A percentile compares a stretch with the other conserved stretches of the same genome.
These are phyloP conservation scores for Elaphurus davidianus DNA, from an alignment of 2,113 vertebrate genomes.

Conservation along the genomic window DNA sequence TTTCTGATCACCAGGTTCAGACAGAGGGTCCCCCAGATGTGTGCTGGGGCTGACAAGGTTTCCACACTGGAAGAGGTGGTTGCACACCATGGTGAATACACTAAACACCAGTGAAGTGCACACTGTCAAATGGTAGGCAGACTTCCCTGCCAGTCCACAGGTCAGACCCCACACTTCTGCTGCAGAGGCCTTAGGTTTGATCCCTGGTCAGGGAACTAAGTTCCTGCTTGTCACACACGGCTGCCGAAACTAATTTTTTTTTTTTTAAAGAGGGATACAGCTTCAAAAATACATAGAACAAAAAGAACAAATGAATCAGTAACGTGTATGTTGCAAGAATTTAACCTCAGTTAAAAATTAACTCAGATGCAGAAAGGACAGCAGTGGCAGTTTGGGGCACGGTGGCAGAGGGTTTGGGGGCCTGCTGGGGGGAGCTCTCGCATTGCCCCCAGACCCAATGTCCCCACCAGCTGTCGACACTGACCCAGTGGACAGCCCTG, in stretches of 20 bases:
- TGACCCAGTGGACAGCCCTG: too few relatives aligned
- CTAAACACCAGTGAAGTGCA: background rate
- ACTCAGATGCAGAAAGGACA: background rate
- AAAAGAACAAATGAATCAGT: background rate
- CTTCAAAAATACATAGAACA: background rate
- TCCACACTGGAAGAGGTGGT: background rate
- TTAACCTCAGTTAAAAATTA: background rate
- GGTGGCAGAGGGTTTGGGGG: background rate
- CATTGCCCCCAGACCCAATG: background rate
- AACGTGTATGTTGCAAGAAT: background rate
- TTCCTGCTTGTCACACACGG: background rate
- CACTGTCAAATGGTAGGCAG: background rate
- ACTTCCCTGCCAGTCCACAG: background rate
- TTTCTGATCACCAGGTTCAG: background rate
- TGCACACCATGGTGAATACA: background rate
- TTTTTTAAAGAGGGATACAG: background rate
- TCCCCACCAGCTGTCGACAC: fast-evolving
- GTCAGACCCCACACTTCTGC: background rate
- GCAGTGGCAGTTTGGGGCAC: background rate
- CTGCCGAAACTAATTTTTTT: background rate
- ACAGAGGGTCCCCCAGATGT: background rate
- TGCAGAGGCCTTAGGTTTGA: background rate
- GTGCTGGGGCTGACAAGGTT: background rate
- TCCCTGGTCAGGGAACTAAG: background rate
- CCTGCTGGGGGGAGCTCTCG: fast-evolving